Evolutionary conservation across 2,888 invertebrate species (phyloP), one percentile per base, ranked within the genome.

Genomic region (Camptogramma bilineatum): DNA sequence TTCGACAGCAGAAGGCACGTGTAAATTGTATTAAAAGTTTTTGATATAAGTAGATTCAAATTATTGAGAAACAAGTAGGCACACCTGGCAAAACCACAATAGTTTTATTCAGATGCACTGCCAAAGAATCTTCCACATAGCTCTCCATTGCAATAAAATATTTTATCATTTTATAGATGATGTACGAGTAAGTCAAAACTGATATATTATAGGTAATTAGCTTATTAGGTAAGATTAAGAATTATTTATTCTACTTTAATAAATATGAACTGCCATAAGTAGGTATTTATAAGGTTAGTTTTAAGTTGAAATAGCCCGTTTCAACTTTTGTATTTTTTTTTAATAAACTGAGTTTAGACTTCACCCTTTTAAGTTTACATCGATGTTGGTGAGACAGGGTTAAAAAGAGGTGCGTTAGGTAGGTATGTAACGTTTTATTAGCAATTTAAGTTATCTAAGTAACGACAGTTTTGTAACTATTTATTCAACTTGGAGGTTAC

Each of bases 181-280:
- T 39, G 10, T 39, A 13, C 34, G 13, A 13, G 2, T 13, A 39
- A 13, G 34, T 13, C 34, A 39, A 39, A 13, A 21, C 21, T 48
- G n/a, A 21, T 1, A 34, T 0, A 8, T 9, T 56, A 21, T 51
- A 44, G n/a, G n/a, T n/a, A n/a, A n/a, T n/a, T n/a, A n/a, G n/a
- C n/a, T n/a, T n/a, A 28, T 24, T 60, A 51, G 0, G 16, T 61
- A 52, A 28, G 28, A 73, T 54, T 71, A 74, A 74, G 57, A 75
- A 80, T 81, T 90, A 90, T 90, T 90, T 90, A 89, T 90, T 90
- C 83, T 85, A 82, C 68, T 75, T 64, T 83, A 82, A 44, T 17
- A 74, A 81, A 80, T 83, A 79, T 73, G 79, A 88, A 88, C 84
- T 90, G 91, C 91, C 90, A 90, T 91, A 91, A 89, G 89, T 88